Evolutionary conservation across 2,888 invertebrate genomes (phyloP).

Genomic region (Chromoteleia sp.): DNA sequence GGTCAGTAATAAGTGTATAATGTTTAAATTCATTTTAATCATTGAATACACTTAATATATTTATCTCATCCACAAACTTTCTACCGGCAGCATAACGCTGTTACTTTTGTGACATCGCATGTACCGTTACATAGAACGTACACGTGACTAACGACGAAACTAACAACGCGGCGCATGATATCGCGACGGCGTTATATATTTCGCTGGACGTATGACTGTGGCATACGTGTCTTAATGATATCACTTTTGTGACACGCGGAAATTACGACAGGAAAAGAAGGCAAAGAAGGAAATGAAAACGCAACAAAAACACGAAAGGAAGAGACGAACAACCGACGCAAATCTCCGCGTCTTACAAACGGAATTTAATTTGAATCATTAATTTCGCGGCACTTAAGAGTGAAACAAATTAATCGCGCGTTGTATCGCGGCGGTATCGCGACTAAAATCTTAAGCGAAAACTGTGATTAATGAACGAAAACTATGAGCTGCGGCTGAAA

Average conservation of each 20-base stretch:
- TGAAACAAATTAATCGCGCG: conserved; percentile 64
- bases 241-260: conserved; percentile 43
- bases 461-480: conserved; percentile 60
- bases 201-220: conserved; percentile 37
- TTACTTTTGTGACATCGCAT: conserved; percentile 56
- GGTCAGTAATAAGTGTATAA: too few relatives aligned
- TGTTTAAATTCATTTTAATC: too few relatives aligned
- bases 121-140: conserved; percentile 38
- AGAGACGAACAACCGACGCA: neutral
- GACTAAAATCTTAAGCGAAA: conserved; percentile 68
- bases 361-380: conserved; percentile 63
- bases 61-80: too few relatives aligned
- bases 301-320: conserved; percentile 3
- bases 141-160: conserved; percentile 63
- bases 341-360: conserved; percentile 39
- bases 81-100: too few relatives aligned
- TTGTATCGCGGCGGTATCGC: conserved; percentile 48
- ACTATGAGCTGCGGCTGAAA: conserved; percentile 40
- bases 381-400: conserved; percentile 62
- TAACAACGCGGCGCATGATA: conserved; percentile 40
- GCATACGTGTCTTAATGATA: conserved; percentile 58
- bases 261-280: conserved; percentile 24
- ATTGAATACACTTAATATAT: too few relatives aligned
- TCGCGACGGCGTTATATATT: conserved; percentile 36
- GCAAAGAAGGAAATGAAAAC: neutral